Evolutionary conservation across 2,888 invertebrate genomes (phyloP).

Genomic region (Ochropleura leucogaster): DNA sequence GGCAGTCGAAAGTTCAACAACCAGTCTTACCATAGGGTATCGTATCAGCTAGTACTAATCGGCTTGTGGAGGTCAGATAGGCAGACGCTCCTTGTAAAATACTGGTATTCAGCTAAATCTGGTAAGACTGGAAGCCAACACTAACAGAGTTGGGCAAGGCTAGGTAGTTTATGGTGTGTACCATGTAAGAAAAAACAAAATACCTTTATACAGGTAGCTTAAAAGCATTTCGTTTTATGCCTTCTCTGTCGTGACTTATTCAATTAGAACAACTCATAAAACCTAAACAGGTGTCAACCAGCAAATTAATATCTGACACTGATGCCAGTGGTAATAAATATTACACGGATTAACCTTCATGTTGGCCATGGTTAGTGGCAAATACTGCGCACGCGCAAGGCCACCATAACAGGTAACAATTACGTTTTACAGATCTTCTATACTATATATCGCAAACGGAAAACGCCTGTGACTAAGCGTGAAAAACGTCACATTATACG

Average conservation of each 20-base stretch:
- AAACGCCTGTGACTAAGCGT: conserved; percentile 46
- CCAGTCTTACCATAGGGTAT: too few relatives aligned
- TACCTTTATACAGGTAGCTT: background rate
- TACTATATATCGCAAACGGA: conserved; percentile 41
- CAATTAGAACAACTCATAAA: conserved; percentile 34
- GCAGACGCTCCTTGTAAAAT: too few relatives aligned
- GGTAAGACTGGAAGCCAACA: too few relatives aligned
- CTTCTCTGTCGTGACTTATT: conserved; percentile 23
- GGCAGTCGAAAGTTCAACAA: too few relatives aligned
- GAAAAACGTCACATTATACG: conserved; percentile 39
- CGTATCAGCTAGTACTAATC: too few relatives aligned
- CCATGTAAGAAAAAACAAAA: background rate
- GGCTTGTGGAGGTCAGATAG: too few relatives aligned
- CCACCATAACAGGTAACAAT: conserved; percentile 35
- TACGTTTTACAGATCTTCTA: conserved; percentile 54
- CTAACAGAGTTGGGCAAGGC: too few relatives aligned
- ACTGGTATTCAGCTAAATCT: too few relatives aligned
- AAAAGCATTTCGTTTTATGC: background rate
- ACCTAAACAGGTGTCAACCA: conserved; percentile 29
- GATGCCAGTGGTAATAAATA: conserved; percentile 45
- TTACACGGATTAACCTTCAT: conserved; percentile 63
- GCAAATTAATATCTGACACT: conserved; percentile 49
- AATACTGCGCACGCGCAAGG: conserved; percentile 56
- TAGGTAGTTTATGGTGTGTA: too few relatives aligned
- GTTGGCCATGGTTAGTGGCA: conserved; percentile 55